These are phyloP conservation scores for Lasioglossum marginatum DNA, from an alignment of 2,888 invertebrate species.

Conservation along the genomic window DNA sequence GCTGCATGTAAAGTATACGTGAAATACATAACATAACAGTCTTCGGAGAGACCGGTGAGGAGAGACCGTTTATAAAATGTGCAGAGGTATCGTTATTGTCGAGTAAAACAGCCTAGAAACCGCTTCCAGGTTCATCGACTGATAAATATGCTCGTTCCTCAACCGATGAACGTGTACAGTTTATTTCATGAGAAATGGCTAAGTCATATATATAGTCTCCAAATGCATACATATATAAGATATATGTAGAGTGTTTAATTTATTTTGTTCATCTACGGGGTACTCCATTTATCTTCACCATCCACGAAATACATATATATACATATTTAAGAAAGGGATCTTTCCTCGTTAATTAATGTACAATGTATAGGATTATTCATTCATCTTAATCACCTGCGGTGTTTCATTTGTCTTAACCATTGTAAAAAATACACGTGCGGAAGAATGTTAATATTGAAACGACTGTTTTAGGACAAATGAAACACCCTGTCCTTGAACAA, in stretches of 20 bases:
- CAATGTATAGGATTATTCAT: background rate
- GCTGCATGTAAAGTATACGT: constrained; percentile 5
- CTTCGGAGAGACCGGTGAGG: background rate
- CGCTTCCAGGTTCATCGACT: background rate
- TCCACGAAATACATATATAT: background rate
- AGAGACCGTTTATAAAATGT: background rate
- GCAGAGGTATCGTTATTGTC: background rate
- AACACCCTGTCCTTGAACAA: constrained; percentile 1
- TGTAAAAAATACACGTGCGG: background rate
- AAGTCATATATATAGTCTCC: background rate
- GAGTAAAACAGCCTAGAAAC: background rate
- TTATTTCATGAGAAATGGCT: background rate
- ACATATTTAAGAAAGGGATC: background rate
- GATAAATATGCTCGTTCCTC: background rate
- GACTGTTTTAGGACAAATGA: background rate
- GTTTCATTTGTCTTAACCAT: constrained; percentile 4
- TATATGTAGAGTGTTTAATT: constrained; percentile 1
- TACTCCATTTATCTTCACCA: constrained; percentile 3
- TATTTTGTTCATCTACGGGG: constrained; percentile 11
- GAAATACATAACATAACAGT: background rate
- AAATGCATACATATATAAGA: background rate
- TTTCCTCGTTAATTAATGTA: background rate
- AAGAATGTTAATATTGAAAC: background rate
- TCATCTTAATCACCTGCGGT: background rate
- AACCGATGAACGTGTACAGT: constrained; percentile 4